Evolutionary conservation across 2,888 invertebrate genomes (phyloP).

Genomic region (Branchellion lobata): DNA sequence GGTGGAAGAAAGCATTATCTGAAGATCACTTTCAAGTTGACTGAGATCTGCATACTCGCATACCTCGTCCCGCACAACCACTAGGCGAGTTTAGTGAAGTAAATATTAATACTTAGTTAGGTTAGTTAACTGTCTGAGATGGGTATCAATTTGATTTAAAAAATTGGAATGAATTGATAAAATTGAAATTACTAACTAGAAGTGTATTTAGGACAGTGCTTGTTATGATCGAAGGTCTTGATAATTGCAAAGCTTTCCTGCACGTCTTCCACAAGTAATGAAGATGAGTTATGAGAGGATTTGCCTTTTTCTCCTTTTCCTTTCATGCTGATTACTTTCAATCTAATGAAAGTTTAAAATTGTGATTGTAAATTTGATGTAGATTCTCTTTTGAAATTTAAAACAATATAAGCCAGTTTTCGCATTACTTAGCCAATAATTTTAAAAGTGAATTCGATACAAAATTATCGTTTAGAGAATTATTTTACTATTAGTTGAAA

Average conservation of each 20-base stretch:
- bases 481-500: too few relatives aligned
- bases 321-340: constrained; percentile 48
- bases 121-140: neutral
- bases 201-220: constrained; percentile 58
- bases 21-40: constrained; percentile 80
- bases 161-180: neutral
- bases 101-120: constrained; percentile 40
- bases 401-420: too few relatives aligned
- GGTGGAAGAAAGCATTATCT: constrained; percentile 78
- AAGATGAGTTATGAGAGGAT: neutral
- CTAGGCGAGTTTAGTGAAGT: constrained; percentile 65
- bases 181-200: constrained; percentile 47
- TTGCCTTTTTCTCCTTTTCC: constrained; percentile 52
- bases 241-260: constrained; percentile 62
- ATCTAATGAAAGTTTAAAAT: neutral
- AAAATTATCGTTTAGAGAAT: too few relatives aligned
- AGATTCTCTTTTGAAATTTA: too few relatives aligned
- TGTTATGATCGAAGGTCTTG: constrained; percentile 61
- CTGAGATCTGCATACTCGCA: constrained; percentile 79
- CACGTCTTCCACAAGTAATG: constrained; percentile 56
- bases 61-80: constrained; percentile 74
- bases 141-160: too few relatives aligned
- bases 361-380: too few relatives aligned
- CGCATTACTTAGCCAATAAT: neutral
- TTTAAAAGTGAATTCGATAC: too few relatives aligned